These are phyloP conservation scores for Syritta pipiens DNA, from an alignment of 2,888 invertebrate species.

Conservation along the genomic window DNA sequence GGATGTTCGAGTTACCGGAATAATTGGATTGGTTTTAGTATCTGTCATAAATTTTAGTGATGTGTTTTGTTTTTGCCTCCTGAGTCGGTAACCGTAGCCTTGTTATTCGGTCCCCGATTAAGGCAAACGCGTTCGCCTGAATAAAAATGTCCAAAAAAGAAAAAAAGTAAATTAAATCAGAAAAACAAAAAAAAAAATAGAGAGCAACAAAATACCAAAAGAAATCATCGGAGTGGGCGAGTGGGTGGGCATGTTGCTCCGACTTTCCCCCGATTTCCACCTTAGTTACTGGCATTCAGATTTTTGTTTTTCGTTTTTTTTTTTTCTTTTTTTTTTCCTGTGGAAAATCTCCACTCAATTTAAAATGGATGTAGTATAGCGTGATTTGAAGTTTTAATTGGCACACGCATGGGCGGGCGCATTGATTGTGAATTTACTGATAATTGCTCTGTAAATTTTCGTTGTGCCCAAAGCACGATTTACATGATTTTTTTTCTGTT, in stretches of 20 bases:
- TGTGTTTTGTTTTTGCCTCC: constrained; percentile 56
- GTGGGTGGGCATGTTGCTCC: not conserved
- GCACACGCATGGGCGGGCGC: constrained; percentile 54
- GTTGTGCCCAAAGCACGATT: constrained; percentile 28
- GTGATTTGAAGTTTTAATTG: constrained; percentile 66
- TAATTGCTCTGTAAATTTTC: constrained; percentile 52
- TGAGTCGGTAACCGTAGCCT: constrained; percentile 52
- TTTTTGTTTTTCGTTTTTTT: constrained; percentile 10
- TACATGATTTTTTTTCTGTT: constrained; percentile 1
- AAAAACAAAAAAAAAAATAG: constrained; percentile 9
- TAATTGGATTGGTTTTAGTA: constrained; percentile 69
- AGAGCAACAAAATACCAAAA: not conserved
- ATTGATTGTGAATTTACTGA: constrained; percentile 63
- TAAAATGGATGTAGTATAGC: constrained; percentile 51
- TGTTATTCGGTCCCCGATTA: constrained; percentile 56
- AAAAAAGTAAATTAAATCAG: constrained; percentile 60
- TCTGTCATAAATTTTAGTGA: constrained; percentile 66
- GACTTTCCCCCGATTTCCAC: constrained; percentile 7
- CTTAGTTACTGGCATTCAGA: constrained; percentile 35
- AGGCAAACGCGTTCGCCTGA: constrained; percentile 52
- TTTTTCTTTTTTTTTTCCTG: constrained; percentile 21
- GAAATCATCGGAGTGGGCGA: not conserved
- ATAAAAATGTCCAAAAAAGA: constrained; percentile 53
- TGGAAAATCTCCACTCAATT: constrained; percentile 55
- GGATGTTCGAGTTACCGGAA: constrained; percentile 65